Evolutionary conservation across 2,797 vertebrate genomes (phyloP), one percentile per base, ranked within the genome.

Genomic region (Acridotheres tristis): DNA sequence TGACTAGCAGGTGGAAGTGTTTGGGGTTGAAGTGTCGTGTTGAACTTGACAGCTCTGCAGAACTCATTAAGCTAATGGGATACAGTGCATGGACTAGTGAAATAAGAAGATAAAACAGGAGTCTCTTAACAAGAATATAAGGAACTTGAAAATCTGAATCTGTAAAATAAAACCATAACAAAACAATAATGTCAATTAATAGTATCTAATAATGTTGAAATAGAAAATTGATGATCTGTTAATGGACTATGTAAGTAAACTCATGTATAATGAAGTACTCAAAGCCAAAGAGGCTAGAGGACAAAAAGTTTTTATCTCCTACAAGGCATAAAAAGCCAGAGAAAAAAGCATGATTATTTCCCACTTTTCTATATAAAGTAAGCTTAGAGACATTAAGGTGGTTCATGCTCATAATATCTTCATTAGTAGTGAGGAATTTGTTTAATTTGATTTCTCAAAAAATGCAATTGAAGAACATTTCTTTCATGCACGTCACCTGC

Each of bases 321-420:
- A 62, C 8, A 73, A 83, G n/a, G 58, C 36, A 63, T 55, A 72
- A 88, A 89, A 93, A 80, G 3, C 9, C 53, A 57, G 58, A 69
- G 90, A 91, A 91, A 29, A 30, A 45, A 54, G 2, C 21, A 75
- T 38, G 6, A 55, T 76, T 88, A 36, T 93, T 94, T 92, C 65
- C 36, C 54, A 77, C 16, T 50, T 92, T 15, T 73, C 59, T 93
- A 94, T 93, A 88, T 85, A 81, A 54, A 79, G 23, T 8, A 85
- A 82, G 11, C 4, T 26, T 75, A 62, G 17, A 93, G 69, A 26
- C 62, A 83, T 89, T 90, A 91, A 78, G n/a, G 11, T 14, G 50
- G 58, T 83, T 91, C 75, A 65, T 45, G 77, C 62, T 94, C 53
- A 77, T 93, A 93, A 88, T 94, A 84, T 66, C 89, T 96, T 96